phyloP scores from a whole-genome alignment of 2,888 invertebrate genomes.

The Ophioninae sp. region DNA sequence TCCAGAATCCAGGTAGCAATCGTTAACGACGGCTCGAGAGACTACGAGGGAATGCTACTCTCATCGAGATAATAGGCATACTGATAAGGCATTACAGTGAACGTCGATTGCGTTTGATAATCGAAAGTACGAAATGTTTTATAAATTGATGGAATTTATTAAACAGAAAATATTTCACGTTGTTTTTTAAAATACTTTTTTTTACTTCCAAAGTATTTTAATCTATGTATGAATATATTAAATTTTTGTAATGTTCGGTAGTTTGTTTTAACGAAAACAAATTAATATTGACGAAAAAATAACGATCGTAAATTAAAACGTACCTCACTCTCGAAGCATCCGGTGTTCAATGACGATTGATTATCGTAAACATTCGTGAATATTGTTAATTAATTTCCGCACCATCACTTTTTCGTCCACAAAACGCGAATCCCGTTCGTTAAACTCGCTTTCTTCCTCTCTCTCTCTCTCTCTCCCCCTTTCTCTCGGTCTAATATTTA shows the following conservation, averaged over 20 bases:
- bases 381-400: not conserved
- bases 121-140: slow-evolving; percentile 21
- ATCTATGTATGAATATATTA: not conserved
- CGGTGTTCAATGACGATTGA: not conserved
- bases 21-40: slow-evolving; percentile 37
- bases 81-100: slow-evolving; percentile 21
- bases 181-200: no score
- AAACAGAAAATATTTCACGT: no score
- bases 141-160: no score
- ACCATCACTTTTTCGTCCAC: slow-evolving; percentile 10
- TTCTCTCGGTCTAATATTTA: slow-evolving; percentile 31
- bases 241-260: not conserved
- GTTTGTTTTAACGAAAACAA: no score
- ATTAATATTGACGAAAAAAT: slow-evolving; percentile 2
- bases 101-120: slow-evolving; percentile 16
- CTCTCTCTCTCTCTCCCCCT: no score
- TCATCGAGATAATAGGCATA: slow-evolving; percentile 28
- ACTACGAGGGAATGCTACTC: slow-evolving; percentile 22
- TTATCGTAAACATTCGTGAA: not conserved
- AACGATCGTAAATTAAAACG: not conserved
- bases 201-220: no score
- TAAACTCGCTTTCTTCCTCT: slow-evolving; percentile 57
- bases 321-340: slow-evolving; percentile 15
- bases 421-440: slow-evolving; percentile 21
- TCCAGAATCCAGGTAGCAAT: slow-evolving; percentile 44